A percentile compares a stretch with the other conserved stretches of the same genome.
phyloP scores from a whole-genome alignment of 2,113 vertebrate genomes.

The Oryzias javanicus region DNA sequence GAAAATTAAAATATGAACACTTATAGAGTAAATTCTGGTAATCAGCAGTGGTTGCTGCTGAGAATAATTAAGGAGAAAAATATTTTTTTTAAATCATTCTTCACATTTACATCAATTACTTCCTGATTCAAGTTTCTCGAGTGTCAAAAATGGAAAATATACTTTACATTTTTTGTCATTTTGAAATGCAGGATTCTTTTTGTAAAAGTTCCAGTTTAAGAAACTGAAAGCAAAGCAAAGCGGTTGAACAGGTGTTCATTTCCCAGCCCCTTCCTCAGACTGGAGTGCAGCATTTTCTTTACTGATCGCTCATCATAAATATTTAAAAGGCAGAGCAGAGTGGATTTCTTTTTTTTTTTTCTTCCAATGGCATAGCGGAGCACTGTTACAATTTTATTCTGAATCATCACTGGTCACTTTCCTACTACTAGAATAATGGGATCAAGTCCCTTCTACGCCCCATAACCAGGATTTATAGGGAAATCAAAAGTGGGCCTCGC shows the following conservation, averaged over 20 bases:
- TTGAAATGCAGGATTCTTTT: too few species aligned
- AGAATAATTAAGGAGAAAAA: too few species aligned
- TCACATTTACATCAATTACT: too few species aligned
- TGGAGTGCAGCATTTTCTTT: slow-evolving; percentile 19
- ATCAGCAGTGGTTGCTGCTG: too few species aligned
- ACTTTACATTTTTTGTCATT: too few species aligned
- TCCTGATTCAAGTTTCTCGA: too few species aligned
- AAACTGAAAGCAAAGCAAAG: too few species aligned
- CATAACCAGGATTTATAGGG: slow-evolving; percentile 77
- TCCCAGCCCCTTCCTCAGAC: slow-evolving; percentile 5
- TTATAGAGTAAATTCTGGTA: too few species aligned
- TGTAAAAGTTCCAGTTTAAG: too few species aligned
- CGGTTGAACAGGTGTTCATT: background rate
- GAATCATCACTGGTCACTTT: slow-evolving; percentile 69
- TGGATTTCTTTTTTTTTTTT: slow-evolving; percentile 49
- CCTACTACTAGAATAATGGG: slow-evolving; percentile 72
- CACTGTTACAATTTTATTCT: slow-evolving; percentile 62
- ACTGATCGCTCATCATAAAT: slow-evolving; percentile 49
- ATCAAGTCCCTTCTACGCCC: slow-evolving; percentile 71
- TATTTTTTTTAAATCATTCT: too few species aligned
- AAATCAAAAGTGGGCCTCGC: slow-evolving; percentile 71
- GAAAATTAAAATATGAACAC: background rate
- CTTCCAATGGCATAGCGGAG: slow-evolving; percentile 36
- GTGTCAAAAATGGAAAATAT: too few species aligned
- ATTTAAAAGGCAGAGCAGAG: slow-evolving; percentile 62